Percentiles rank a stretch among this genome's conserved stretches.
Evolutionary conservation across 2,797 vertebrate genomes (phyloP).

Genomic region (Lepilemur ruficaudatus): DNA sequence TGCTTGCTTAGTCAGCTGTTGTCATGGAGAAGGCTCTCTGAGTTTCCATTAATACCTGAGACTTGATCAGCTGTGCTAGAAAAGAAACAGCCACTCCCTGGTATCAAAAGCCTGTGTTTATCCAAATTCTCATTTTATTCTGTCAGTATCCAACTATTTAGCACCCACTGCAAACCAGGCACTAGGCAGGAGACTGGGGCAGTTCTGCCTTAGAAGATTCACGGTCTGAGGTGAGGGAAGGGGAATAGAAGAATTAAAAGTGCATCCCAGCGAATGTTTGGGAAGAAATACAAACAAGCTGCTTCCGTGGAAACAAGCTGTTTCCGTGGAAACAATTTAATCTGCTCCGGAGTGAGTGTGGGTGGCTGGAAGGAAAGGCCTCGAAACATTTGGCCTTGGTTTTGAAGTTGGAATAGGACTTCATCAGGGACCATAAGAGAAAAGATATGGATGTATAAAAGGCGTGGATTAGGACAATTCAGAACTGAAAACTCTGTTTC

Average conservation of each 20-base stretch:
- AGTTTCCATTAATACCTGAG: constrained; percentile 28
- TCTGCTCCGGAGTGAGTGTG: background rate
- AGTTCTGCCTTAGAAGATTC: background rate
- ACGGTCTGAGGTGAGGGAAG: background rate
- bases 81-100: background rate
- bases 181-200: background rate
- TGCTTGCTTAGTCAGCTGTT: background rate
- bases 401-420: background rate
- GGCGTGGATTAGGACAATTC: background rate
- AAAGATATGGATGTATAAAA: background rate
- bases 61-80: background rate
- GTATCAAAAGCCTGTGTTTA: background rate
- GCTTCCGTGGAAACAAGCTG: background rate
- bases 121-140: background rate
- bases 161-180: background rate
- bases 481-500: background rate
- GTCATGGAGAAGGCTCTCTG: constrained; percentile 33
- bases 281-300: background rate
- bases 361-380: background rate
- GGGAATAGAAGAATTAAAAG: background rate
- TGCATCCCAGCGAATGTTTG: background rate
- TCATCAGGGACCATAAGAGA: background rate
- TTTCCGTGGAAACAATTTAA: background rate
- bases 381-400: background rate
- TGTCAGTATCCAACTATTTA: background rate